phyloP scores from a whole-genome alignment of 2,888 invertebrate genomes.

The Philonicus albiceps region DNA sequence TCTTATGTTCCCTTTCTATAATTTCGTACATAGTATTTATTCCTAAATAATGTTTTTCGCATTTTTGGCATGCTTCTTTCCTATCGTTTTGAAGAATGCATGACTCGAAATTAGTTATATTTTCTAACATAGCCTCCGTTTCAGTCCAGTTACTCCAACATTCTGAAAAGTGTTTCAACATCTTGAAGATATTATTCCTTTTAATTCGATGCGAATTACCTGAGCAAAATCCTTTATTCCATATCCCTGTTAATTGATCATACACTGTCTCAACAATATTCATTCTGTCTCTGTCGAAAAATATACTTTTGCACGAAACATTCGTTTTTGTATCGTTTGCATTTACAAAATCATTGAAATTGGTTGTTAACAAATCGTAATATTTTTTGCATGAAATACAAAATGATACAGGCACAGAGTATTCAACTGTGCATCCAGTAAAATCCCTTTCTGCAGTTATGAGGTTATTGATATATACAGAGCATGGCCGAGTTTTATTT shows the following conservation, averaged over 20 bases:
- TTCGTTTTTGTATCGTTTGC: not conserved
- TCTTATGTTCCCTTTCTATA: not conserved
- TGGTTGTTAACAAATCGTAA: not conserved
- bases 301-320: slow-evolving; percentile 17
- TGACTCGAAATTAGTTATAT: not conserved
- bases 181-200: not conserved
- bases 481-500: not conserved
- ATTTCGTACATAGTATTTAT: slow-evolving; percentile 23
- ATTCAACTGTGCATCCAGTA: not conserved
- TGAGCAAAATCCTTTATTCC: slow-evolving; percentile 41
- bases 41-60: not conserved
- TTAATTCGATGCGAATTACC: not conserved
- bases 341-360: not conserved
- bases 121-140: not conserved
- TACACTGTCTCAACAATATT: slow-evolving; percentile 32
- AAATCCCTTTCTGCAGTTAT: not conserved
- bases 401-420: slow-evolving; percentile 21
- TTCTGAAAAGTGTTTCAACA: not conserved
- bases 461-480: not conserved
- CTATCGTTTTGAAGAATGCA: not conserved
- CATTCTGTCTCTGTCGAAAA: slow-evolving; percentile 37
- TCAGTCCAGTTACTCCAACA: not conserved
- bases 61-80: not conserved
- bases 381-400: not conserved
- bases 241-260: not conserved